phyloP scores from a whole-genome alignment of 1,140 invertebrate genomes.

The Drosophila ficusphila region DNA sequence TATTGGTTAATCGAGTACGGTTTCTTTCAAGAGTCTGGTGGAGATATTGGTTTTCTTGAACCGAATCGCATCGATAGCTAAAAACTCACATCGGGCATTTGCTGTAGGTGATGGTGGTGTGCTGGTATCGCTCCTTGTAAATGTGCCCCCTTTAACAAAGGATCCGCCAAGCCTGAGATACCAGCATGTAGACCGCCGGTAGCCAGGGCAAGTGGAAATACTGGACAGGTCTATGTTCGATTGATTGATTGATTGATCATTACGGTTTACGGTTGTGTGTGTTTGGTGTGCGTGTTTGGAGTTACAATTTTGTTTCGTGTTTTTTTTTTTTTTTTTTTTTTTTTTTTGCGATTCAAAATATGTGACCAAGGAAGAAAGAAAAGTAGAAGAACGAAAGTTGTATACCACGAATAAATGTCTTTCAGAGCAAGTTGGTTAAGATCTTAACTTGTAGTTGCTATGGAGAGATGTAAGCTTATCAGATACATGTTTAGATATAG shows the following conservation, averaged over 20 bases:
- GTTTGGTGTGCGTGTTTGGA: slow-evolving; percentile 33
- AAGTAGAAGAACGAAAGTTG: slow-evolving; percentile 77
- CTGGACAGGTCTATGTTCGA: slow-evolving; percentile 82
- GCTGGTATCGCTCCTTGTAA: slow-evolving; percentile 91
- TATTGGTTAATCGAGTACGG: slow-evolving; percentile 31
- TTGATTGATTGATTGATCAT: slow-evolving; percentile 30
- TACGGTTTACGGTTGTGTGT: slow-evolving; percentile 20
- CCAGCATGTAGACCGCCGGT: slow-evolving; percentile 84
- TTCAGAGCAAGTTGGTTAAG: slow-evolving; percentile 58
- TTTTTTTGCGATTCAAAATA: slow-evolving; percentile 32
- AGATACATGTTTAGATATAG: slow-evolving; percentile 45
- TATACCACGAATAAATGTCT: slow-evolving; percentile 68
- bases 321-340: slow-evolving; percentile 10
- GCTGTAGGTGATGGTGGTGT: slow-evolving; percentile 89
- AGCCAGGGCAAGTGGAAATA: slow-evolving; percentile 84
- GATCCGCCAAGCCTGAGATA: slow-evolving; percentile 89
- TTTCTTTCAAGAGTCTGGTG: slow-evolving; percentile 30
- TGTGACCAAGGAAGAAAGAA: slow-evolving; percentile 64
- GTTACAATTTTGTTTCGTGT: slow-evolving; percentile 32
- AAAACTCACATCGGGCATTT: slow-evolving; percentile 85
- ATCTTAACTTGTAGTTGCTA: slow-evolving; percentile 52
- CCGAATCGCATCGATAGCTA: slow-evolving; percentile 52
- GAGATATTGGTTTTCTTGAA: slow-evolving; percentile 31
- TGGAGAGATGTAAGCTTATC: slow-evolving; percentile 61
- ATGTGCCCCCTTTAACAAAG: slow-evolving; percentile 91